Evolutionary conservation across 1,140 invertebrate species (phyloP), one percentile per base, ranked within the genome.

Genomic region (Drosophila quadrilineata): DNA sequence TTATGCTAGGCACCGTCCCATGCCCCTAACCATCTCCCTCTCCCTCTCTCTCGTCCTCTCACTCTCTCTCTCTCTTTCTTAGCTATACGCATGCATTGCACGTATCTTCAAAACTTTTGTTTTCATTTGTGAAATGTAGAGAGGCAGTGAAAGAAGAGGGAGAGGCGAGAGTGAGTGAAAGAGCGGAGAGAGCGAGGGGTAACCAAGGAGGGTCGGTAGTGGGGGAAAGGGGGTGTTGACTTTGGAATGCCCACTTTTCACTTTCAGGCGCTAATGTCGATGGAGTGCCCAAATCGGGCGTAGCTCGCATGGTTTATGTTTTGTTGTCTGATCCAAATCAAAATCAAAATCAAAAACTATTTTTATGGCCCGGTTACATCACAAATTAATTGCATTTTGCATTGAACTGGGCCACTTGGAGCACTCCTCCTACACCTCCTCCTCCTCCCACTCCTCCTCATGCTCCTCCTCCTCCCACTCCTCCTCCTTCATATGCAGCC

Each of bases 81-180:
- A 0, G n/a, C 9, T 8, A 54, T 59, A 66, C 56, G 59, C 64
- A 70, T 77, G 73, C 75, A 43, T 36, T 9, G 58, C 75, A 80
- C 75, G 75, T 76, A 38, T 45, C 40, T 54, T 45, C 50, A 40
- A 64, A 69, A 82, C 56, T 75, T 82, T 75, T 80, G 71, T 74
- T 82, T 82, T 80, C 71, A 75, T 71, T 80, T 46, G 16, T 14
- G 22, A 40, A n/a, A n/a, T n/a, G n/a, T n/a, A n/a, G n/a, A n/a
- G n/a, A n/a, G n/a, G n/a, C n/a, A n/a, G n/a, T n/a, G n/a, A n/a
- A n/a, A n/a, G n/a, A n/a, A n/a, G n/a, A n/a, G n/a, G n/a, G n/a
- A n/a, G n/a, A n/a, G n/a, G n/a, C n/a, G n/a, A n/a, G n/a, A n/a
- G n/a, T n/a, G n/a, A n/a, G n/a, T n/a, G n/a, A n/a, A n/a, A n/a